A percentile compares a stretch with the other conserved stretches of the same genome.
Evolutionary conservation across 2,113 vertebrate species (phyloP).

Genomic region (Amphilophus citrinellus): DNA sequence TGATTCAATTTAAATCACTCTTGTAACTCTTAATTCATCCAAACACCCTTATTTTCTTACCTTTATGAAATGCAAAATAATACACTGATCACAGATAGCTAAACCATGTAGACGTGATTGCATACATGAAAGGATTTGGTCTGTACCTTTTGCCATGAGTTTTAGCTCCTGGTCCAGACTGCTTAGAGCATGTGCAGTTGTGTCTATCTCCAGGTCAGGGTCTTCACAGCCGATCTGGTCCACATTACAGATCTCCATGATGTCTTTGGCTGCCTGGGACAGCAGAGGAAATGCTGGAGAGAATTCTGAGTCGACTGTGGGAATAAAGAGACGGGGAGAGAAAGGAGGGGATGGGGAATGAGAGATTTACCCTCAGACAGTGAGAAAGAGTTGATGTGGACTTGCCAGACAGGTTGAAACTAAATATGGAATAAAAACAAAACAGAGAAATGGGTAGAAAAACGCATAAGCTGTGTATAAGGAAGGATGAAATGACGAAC

Average conservation of each 20-base stretch:
- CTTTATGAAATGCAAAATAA: background rate
- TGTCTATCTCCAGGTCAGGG: constrained; percentile 71
- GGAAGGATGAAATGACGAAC: background rate
- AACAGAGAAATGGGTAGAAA: background rate
- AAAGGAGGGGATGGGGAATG: background rate
- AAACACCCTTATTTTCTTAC: background rate
- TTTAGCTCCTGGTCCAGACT: constrained; percentile 82
- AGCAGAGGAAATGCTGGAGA: background rate
- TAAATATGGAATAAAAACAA: constrained; percentile 14
- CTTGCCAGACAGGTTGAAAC: background rate
- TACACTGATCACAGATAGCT: background rate
- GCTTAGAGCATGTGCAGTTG: constrained; percentile 72
- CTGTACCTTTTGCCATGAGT: constrained; percentile 62
- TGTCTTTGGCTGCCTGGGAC: constrained; percentile 76
- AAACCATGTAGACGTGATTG: background rate
- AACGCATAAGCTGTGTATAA: background rate
- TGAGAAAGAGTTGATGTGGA: background rate
- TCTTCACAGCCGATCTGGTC: constrained; percentile 73
- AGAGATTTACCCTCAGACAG: background rate
- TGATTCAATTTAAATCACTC: background rate
- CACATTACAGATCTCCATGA: constrained; percentile 78
- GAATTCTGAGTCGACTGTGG: background rate
- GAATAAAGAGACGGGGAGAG: background rate
- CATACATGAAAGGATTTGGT: background rate
- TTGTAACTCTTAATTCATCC: background rate